Base-by-base conservation (phyloP, 2,797 vertebrate genomes). In the Phataginus tricuspis region DNA sequence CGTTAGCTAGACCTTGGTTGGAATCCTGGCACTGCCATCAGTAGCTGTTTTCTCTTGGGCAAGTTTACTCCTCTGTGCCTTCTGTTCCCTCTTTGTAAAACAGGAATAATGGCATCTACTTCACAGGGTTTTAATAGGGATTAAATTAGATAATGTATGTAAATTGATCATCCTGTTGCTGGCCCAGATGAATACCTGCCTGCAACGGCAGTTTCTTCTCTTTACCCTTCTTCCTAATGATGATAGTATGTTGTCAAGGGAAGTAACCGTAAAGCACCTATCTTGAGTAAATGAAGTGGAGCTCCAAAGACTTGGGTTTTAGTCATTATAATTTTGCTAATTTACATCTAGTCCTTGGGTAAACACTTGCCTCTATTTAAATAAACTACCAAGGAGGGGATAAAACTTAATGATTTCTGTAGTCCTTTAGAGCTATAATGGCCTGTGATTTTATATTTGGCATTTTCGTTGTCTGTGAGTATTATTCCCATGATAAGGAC, bases 241-340 rank as follows among this genome's bases (percentile, higher is more conserved):
- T 29, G 12, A 25, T 7, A 16, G 39, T 31, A 0, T 63, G 11
- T 69, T 61, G 34, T 51, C 49, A 64, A 64, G 55, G 69, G 42
- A 90, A 77, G 18, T 49, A 71, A 57, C 4, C 25, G 2, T 27
- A 39, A 61, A 51, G 71, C 59, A 45, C 34, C 14, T 31, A 34
- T 42, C 14, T 31, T 37, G 51, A 68, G 34, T 53, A 64, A 66
- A 72, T 59, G 34, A 84, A 55, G 68, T 53, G 34, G 39, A 55
- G 61, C 57, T 91, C 39, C 23, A 59, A n/a, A 66, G 51, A 16
- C 29, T 37, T 31, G n/a, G 31, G 29, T 69, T 95, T 88, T 39
- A 42, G 19, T 91, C 6, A 91, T 72, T 71, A 49, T 86, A 49
- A 82, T 92, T 89, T 96, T 34, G 53, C 42, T 71, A 68, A 82